phyloP scores from a whole-genome alignment of 2,888 invertebrate genomes.

The Vesta saturnalis region DNA sequence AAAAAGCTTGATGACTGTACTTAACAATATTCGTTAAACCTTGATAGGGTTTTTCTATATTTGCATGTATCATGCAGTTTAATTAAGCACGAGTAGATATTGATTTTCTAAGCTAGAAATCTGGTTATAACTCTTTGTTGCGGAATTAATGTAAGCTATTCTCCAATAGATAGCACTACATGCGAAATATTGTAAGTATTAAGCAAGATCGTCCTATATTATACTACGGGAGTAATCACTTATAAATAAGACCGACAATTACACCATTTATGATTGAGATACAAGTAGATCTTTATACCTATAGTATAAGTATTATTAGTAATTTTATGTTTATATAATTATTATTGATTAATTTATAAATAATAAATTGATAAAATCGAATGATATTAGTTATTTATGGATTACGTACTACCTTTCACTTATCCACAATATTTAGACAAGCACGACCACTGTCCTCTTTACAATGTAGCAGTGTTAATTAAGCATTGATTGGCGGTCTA shows the following conservation, averaged over 20 bases:
- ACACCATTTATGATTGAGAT: not conserved
- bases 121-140: not conserved
- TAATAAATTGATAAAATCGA: too few relatives aligned
- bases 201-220: too few relatives aligned
- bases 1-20: slow-evolving; percentile 59
- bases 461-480: too few relatives aligned
- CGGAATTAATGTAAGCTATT: not conserved
- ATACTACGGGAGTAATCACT: too few relatives aligned
- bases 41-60: slow-evolving; percentile 26
- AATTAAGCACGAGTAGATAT: slow-evolving; percentile 12
- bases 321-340: not conserved
- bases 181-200: not conserved
- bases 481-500: too few relatives aligned
- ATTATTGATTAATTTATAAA: not conserved
- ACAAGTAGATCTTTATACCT: not conserved
- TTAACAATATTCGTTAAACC: slow-evolving; percentile 38
- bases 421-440: too few relatives aligned
- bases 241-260: too few relatives aligned
- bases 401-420: too few relatives aligned
- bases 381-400: too few relatives aligned
- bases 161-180: not conserved
- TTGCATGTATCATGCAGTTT: slow-evolving; percentile 33
- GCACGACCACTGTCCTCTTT: too few relatives aligned
- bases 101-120: not conserved
- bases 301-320: not conserved